Evolutionary conservation across 2,797 vertebrate genomes (phyloP), one percentile per base, ranked within the genome.

Genomic region (Spinibarbus caldwelli): DNA sequence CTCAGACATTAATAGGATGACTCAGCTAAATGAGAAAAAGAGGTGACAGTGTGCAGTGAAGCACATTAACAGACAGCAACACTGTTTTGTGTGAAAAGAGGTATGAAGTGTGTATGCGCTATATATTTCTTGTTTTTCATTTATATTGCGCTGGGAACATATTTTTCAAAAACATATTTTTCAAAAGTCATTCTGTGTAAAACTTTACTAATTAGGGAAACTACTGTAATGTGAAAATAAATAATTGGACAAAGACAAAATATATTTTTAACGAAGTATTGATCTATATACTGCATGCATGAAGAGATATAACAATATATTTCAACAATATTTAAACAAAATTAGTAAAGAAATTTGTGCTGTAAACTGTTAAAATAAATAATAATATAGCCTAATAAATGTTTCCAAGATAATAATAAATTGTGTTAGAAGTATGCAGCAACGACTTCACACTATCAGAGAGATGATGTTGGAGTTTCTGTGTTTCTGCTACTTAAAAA

Each of bases 11-110:
- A 26, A 78, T n/a, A 43, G 17, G 23, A 52, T 80, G 66, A 70
- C 64, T 80, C 64, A 38, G 6, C 38, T 45, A 23, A 68, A 52
- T n/a, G 31, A 70, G 64, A 36, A 80, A 67, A 68, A 38, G 29
- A 52, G 47, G 17, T 0, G 57, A 64, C 57, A 36, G 29, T 52
- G 31, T 52, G 64, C 31, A 52, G 47, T 54, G 66, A 80, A 70
- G 31, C 45, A 38, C 45, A 80, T 52, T 26, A 26, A 66, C 5
- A 38, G 47, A 54, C 79, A 80, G 7, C 41, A 79, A 38, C 34
- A 59, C 17, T 54, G 62, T 64, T 64, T 64, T 64, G 8, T 80
- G 78, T 70, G 31, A 52, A 80, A 80, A 47, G 14, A 80, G 14
- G 31, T 80, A 21, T 80, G 29, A 80, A 67, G 43, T 49, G 43